Base-by-base conservation (phyloP, 2,113 vertebrate species). In the Orycteropus afer region DNA sequence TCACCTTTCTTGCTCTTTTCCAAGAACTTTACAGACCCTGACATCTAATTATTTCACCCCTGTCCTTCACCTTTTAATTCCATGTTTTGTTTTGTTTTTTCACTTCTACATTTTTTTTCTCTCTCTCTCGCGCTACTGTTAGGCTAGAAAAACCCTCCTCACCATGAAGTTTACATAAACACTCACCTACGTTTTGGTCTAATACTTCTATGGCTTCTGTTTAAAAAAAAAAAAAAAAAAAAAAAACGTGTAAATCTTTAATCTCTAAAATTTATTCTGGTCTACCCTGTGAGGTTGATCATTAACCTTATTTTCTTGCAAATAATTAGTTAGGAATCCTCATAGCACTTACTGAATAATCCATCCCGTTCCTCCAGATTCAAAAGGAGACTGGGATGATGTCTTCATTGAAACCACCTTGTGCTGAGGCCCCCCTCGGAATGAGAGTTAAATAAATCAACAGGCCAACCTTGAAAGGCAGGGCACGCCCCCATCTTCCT, bases 221-320 rank as follows among this genome's bases (percentile, higher is more conserved):
- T 69, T 42, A 7, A 61, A 23, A 23, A 61, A 61, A 61, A 61
- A n/a, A 3, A 94, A 7, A 61, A 23, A 23, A 61, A 61, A 61
- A 61, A n/a, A 3, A 94, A 89, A 89, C 53, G 34, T 67, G 85
- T 96, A 90, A 97, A 95, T 97, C 93, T 97, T 97, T 97, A 96
- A 96, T 95, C 96, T 95, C 82, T 51, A 88, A 81, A 92, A 97
- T 93, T 53, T 89, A 93, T 93, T 95, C 92, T 81, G 73, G 51
- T 93, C 88, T 85, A 65, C 32, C 74, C 18, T 42, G 63, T 47
- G 22, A 92, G 7, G 88, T 86, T 94, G 88, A 95, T 91, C 74
- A 92, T 97, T 97, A 97, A 97, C 79, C 86, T 79, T 74, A 89
- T 83, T 96, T 96, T 86, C 90, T 88, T 92, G 78, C 73, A 90